Conservation (phyloP, 2,797 vertebrate genomes). For the Phalloptychus januarius region DNA sequence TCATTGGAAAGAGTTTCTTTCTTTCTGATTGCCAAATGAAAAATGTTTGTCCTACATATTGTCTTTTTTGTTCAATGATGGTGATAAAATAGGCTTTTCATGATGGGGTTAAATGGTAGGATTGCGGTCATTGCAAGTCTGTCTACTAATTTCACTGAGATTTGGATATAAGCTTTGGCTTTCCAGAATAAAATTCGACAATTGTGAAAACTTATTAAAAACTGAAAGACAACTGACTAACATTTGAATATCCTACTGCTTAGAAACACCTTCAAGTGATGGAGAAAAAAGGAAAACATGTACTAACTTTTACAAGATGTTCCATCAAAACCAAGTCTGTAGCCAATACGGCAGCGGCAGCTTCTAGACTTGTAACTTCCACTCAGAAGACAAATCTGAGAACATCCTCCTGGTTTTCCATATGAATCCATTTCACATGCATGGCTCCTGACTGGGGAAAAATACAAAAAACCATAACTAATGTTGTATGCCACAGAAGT, state of each 20-base stretch:
- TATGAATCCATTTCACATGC: constrained; percentile 88
- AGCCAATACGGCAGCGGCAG: constrained; percentile 94
- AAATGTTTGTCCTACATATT: not conserved
- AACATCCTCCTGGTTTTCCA: constrained; percentile 89
- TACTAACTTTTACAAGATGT: constrained; percentile 98
- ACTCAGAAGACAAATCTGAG: constrained; percentile 94
- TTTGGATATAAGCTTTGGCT: not conserved
- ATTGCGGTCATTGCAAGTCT: not conserved
- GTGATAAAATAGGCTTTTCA: not conserved
- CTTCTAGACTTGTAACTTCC: constrained; percentile 93
- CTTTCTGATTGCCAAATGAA: not conserved
- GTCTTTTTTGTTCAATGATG: not conserved
- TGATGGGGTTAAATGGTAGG: not conserved
- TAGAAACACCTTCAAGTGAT: not conserved
- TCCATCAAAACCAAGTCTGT: constrained; percentile 89
- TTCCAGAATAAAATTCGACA: not conserved
- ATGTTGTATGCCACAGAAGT: constrained; percentile 5
- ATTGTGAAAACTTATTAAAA: not conserved
- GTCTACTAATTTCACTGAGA: not conserved
- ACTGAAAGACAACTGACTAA: not conserved
- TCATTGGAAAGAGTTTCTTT: not conserved
- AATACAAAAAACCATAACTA: constrained; percentile 21
- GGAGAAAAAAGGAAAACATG: constrained; percentile 6
- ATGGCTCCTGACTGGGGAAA: constrained; percentile 88
- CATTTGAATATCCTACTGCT: not conserved